Base-by-base conservation (phyloP, 2,797 vertebrate genomes). In the Kryptolebias ocellatus region DNA sequence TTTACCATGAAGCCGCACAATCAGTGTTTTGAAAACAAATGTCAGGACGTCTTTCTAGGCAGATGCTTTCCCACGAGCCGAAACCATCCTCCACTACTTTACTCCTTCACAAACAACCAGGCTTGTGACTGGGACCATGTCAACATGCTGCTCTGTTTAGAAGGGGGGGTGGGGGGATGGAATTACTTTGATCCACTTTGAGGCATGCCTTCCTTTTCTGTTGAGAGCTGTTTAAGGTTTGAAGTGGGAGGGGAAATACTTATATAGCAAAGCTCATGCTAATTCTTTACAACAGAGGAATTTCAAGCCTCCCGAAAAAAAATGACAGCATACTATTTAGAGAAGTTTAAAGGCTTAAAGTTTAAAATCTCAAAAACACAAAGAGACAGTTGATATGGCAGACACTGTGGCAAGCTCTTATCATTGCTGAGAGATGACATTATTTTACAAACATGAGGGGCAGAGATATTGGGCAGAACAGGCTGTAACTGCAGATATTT, bases 151-250 rank as follows among this genome's bases (percentile, higher is more conserved):
- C 64, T 74, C 60, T 72, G 53, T 86, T 86, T 79, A 71, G 73
- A 83, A 55, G 17, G 46, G 24, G 45, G 53, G 37, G 37, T 47
- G 62, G 64, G 60, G 57, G 59, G 72, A 72, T 53, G 65, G 70
- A 59, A 64, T 69, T 39, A 63, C 87, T 90, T 87, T 87, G 81
- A 90, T 87, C 82, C 83, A 76, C 82, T 86, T 62, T 79, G 75
- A 89, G 73, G 67, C 81, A 79, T 70, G 83, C 83, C 83, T 85
- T 85, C 84, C 76, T 88, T 76, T 75, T 76, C 74, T 78, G 85
- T 76, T 15, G 18, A 72, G 74, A 74, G 78, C 58, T 31, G 4
- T 63, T 72, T 42, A 56, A 64, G 64, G 34, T 60, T 76, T 47
- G 31, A 12, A 28, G 53, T 56, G 60, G 70, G 46, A 69, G 57